Evolutionary conservation across 2,797 vertebrate genomes (phyloP).

Genomic region (Galago senegalensis): DNA sequence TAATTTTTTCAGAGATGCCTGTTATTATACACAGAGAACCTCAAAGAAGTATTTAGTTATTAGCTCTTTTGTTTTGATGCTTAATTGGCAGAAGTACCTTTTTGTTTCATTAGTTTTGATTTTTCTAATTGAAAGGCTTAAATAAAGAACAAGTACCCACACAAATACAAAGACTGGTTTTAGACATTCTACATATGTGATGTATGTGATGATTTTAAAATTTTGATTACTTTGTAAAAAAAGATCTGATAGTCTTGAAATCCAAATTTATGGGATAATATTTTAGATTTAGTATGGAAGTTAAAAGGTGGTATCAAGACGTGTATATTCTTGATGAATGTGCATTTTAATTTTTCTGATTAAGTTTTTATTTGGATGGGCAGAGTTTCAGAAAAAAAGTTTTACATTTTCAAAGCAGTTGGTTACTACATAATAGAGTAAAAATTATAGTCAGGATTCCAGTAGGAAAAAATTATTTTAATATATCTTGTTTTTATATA

Average conservation of each 20-base stretch:
- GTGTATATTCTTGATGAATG: slow-evolving; percentile 75
- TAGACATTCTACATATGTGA: slow-evolving; percentile 59
- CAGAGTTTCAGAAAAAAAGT: slow-evolving; percentile 61
- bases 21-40: slow-evolving; percentile 75
- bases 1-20: slow-evolving; percentile 53
- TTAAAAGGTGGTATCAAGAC: slow-evolving; percentile 76
- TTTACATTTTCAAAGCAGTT: background rate
- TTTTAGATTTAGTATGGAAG: slow-evolving; percentile 65
- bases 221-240: slow-evolving; percentile 68
- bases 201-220: slow-evolving; percentile 67
- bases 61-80: slow-evolving; percentile 74
- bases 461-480: slow-evolving; percentile 67
- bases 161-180: slow-evolving; percentile 45
- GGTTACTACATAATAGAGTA: slow-evolving; percentile 28
- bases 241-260: slow-evolving; percentile 48
- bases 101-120: slow-evolving; percentile 71
- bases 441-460: slow-evolving; percentile 63
- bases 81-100: slow-evolving; percentile 74
- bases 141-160: slow-evolving; percentile 67
- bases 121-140: slow-evolving; percentile 69
- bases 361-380: slow-evolving; percentile 79
- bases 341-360: slow-evolving; percentile 84
- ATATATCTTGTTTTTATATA: slow-evolving; percentile 60
- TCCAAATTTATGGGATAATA: slow-evolving; percentile 45
- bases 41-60: slow-evolving; percentile 64